Evolutionary conservation across 2,888 invertebrate species (phyloP), one percentile per base, ranked within the genome.

Genomic region (Cephonodes hylas): DNA sequence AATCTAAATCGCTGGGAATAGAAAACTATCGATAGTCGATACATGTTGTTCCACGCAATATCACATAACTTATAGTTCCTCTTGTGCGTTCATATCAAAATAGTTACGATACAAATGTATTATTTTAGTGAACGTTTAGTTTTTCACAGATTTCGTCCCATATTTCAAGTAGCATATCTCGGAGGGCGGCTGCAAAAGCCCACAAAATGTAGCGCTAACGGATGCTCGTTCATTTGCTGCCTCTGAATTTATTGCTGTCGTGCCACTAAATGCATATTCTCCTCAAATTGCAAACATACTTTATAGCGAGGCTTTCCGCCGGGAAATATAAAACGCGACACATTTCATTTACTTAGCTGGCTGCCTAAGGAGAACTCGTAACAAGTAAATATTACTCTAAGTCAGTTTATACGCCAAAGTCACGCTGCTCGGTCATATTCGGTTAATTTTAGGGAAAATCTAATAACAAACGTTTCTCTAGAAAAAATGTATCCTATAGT

Each of bases 211-310:
- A 73, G 66, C 73, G 74, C 70, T 63, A 75, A 71, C 81, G 81
- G 81, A 78, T 75, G 77, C 79, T 79, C 83, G 75, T 79, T 81
- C 80, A 80, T 81, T 79, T 75, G 71, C 73, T 77, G 75, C 66
- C 70, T 65, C 72, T 75, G 74, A 80, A 85, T 84, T 85, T 85
- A 85, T 84, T 68, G 79, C 77, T 79, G 80, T 79, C 81, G 79
- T 74, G 77, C 75, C 66, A 75, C 81, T 81, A 83, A 84, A 85
- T 85, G 83, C 84, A 84, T 84, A 85, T 84, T 84, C 81, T 80
- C 74, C 79, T 75, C 76, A 80, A 81, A 84, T 82, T 79, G 81
- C 80, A 74, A 74, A 76, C 77, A 77, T 80, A 77, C 79, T 83
- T 79, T 82, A 83, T 82, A 74, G 77, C 79, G 72, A 63, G 75